Evolutionary conservation across 2,888 invertebrate genomes (phyloP).

Genomic region (Caenorhabditis plicata): DNA sequence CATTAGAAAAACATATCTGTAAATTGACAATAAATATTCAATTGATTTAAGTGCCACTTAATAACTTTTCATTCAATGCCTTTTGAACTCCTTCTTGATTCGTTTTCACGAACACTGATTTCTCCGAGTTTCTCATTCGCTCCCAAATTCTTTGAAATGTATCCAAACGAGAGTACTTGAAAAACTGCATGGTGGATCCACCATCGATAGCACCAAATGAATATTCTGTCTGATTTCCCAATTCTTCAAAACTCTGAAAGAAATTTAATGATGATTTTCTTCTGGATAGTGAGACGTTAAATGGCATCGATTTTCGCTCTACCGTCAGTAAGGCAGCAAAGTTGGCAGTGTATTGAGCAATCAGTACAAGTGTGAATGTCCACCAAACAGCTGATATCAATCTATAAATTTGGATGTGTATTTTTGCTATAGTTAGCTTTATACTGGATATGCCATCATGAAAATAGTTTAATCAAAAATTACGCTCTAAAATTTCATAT

Average conservation of each 20-base stretch:
- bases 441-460: not conserved
- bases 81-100: conserved; percentile 87
- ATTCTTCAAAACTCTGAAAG: conserved; percentile 73
- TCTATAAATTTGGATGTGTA: conserved; percentile 13
- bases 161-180: conserved; percentile 67
- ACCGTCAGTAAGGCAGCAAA: conserved; percentile 95
- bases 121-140: conserved; percentile 71
- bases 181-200: conserved; percentile 92
- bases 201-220: conserved; percentile 88
- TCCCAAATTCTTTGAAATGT: conserved; percentile 68
- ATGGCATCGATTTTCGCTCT: conserved; percentile 74
- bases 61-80: conserved; percentile 83
- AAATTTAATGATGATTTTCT: not conserved
- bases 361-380: conserved; percentile 97
- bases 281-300: conserved; percentile 42
- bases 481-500: too few species aligned
- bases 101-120: conserved; percentile 79
- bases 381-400: conserved; percentile 76
- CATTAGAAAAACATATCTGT: conserved; percentile 78
- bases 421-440: too few species aligned
- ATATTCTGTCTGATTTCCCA: conserved; percentile 88
- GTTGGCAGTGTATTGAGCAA: conserved; percentile 97
- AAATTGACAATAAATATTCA: not conserved
- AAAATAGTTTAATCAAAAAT: too few species aligned
- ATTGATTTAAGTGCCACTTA: not conserved